A percentile compares a stretch with the other conserved stretches of the same genome.
phyloP scores from a whole-genome alignment of 2,797 vertebrate genomes.

The Melopsittacus undulatus region DNA sequence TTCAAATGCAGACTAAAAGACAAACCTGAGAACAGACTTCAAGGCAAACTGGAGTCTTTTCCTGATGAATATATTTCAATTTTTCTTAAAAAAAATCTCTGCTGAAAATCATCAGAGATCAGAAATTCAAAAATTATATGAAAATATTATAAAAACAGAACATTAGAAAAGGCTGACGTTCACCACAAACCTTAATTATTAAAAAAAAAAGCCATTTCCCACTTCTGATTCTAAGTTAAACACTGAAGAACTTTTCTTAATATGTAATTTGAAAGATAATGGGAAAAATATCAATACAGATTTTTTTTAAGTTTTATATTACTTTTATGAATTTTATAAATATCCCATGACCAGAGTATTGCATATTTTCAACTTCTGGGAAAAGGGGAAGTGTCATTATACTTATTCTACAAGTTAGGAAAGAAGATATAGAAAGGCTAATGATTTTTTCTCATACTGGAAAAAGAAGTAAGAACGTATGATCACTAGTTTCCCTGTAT shows the following conservation, averaged over 20 bases:
- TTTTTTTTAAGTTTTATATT: not conserved
- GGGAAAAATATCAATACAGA: not conserved
- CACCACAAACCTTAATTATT: not conserved
- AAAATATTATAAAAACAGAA: conserved; percentile 7
- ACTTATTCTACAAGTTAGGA: not conserved
- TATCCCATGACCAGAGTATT: not conserved
- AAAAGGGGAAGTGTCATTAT: not conserved
- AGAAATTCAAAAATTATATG: not conserved
- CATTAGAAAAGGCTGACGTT: not conserved
- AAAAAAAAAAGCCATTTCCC: not conserved
- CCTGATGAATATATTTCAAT: not conserved
- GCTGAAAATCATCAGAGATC: not conserved
- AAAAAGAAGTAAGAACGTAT: not conserved
- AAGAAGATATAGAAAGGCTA: not conserved
- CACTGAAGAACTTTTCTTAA: not conserved
- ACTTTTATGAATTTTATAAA: not conserved
- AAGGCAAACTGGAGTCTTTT: not conserved
- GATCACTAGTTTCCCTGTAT: not conserved
- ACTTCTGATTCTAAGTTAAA: not conserved
- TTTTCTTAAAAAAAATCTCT: not conserved
- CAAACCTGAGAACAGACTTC: conserved; percentile 12
- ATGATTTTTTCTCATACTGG: not conserved
- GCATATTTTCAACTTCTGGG: not conserved
- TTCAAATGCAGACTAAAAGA: conserved; percentile 3
- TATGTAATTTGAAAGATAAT: not conserved